Evolutionary conservation across 1,140 invertebrate genomes (phyloP).

Genomic region (Semibalanus balanoides): DNA sequence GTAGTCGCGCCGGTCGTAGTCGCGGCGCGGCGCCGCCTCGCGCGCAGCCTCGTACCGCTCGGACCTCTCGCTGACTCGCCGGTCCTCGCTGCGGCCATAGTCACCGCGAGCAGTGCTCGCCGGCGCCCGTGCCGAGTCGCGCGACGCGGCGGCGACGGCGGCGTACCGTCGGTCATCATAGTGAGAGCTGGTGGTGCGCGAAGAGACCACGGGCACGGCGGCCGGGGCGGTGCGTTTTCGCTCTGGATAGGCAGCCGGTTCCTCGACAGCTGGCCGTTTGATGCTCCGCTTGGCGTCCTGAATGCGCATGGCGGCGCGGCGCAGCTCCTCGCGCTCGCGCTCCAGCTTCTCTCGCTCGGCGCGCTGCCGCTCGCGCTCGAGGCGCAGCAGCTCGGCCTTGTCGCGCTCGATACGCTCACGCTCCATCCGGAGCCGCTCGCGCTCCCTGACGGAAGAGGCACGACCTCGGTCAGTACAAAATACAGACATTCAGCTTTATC

Average conservation of each 20-base stretch:
- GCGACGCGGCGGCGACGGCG: too few relatives aligned
- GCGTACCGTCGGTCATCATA: constrained; percentile 8
- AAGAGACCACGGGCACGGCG: not conserved
- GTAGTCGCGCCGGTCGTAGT: not conserved
- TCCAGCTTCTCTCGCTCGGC: constrained; percentile 17
- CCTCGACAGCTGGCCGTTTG: constrained; percentile 11
- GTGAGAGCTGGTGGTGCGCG: not conserved
- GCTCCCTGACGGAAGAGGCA: constrained; percentile 11
- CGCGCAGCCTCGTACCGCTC: not conserved
- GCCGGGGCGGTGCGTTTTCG: not conserved
- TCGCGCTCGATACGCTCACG: constrained; percentile 14
- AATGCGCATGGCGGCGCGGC: constrained; percentile 8
- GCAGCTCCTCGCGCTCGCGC: constrained; percentile 15
- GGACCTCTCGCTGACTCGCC: not conserved
- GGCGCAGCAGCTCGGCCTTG: constrained; percentile 14
- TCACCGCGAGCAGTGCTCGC: not conserved
- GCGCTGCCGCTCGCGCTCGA: constrained; percentile 13
- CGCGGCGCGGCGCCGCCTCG: not conserved
- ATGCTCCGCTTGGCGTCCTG: constrained; percentile 9
- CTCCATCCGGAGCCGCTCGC: constrained; percentile 11
- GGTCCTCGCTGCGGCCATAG: not conserved
- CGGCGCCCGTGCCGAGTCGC: not conserved
- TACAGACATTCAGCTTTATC: too few relatives aligned
- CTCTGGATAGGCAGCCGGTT: not conserved
- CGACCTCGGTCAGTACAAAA: too few relatives aligned